Percentiles rank a stretch among this genome's conserved stretches.
Evolutionary conservation across 2,888 invertebrate species (phyloP).

Genomic region (Caenorhabditis sp.): DNA sequence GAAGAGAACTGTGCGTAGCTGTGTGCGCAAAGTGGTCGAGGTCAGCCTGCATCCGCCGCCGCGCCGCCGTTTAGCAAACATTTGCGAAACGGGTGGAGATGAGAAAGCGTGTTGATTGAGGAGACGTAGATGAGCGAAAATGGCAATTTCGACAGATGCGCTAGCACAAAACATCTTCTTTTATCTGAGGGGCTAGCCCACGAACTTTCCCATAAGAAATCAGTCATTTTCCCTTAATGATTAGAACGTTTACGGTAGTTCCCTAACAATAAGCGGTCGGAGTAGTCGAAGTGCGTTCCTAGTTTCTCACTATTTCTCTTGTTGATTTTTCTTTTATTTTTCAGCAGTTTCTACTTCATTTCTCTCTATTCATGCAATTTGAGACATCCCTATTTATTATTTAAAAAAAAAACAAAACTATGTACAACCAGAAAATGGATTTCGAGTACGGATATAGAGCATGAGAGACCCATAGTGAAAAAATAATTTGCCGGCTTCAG

Average conservation of each 20-base stretch:
- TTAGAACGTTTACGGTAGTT: too few relatives aligned
- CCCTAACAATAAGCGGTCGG: too few relatives aligned
- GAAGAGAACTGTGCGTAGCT: constrained; percentile 38
- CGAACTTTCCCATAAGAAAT: neutral
- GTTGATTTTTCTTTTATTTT: too few relatives aligned
- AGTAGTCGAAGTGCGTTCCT: too few relatives aligned
- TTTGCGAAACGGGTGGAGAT: constrained; percentile 57
- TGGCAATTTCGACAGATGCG: constrained; percentile 47
- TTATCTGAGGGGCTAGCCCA: constrained; percentile 1
- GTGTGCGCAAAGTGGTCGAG: constrained; percentile 49
- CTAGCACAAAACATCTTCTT: constrained; percentile 48
- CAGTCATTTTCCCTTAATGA: neutral
- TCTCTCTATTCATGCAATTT: too few relatives aligned
- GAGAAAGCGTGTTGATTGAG: constrained; percentile 26
- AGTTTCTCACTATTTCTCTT: too few relatives aligned
- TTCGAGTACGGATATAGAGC: neutral
- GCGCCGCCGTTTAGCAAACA: constrained; percentile 62
- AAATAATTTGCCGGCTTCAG: neutral
- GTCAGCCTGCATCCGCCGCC: constrained; percentile 38
- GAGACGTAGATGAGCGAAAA: constrained; percentile 40
- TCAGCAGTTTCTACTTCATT: too few relatives aligned
- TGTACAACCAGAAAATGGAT: neutral
- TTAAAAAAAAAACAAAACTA: neutral
- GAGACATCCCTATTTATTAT: too few relatives aligned
- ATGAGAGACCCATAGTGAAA: constrained; percentile 7